Base-by-base conservation (phyloP, 2,888 invertebrate genomes). In the Drosophila meridiana region DNA sequence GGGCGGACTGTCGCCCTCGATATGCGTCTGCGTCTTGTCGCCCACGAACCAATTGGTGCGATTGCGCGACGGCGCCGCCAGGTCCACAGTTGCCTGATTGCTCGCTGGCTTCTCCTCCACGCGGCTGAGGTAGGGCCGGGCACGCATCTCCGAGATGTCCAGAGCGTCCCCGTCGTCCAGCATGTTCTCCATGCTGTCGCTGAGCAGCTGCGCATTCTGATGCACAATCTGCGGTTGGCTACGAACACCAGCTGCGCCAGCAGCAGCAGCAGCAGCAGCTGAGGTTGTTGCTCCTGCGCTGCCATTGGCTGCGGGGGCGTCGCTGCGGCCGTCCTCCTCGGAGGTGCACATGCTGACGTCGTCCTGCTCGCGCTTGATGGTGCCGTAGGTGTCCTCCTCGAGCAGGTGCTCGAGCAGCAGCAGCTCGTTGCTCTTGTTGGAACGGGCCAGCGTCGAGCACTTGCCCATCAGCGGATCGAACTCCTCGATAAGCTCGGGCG, bases 361-460 rank as follows among this genome's bases (percentile, higher is more conserved):
- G 45, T 94, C 93, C 76, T 88, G 90, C 8, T 86, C 73, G 67
- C 92, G 92, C 14, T 93, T 93, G 6, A 95, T 94, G 52, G 94
- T 95, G 7, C 95, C 95, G 83, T 96, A 95, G 28, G 96, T 95
- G 73, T 96, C 96, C 45, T 95, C 95, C 71, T 95, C 95, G 11
- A 96, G 92, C 60, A 96, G 94, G 58, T 96, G 95, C 90, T 96
- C 96, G 32, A 96, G 90, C 30, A 96, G 90, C 79, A 95, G 92
- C 48, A 96, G 88, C 87, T 96, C 95, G 91, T 95, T 95, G 73
- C 95, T 95, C 73, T 95, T 87, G 48, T 91, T 91, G 28, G 87
- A 87, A 7, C 78, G 77, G 68, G 90, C 73, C 73, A 93, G 71
- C 57, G 90, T 81, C 59, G 92, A 66, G 69, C 81, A 84, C 67